These are phyloP conservation scores for Dolichopus griseipennis DNA, from an alignment of 2,888 invertebrate species.

Conservation along the genomic window DNA sequence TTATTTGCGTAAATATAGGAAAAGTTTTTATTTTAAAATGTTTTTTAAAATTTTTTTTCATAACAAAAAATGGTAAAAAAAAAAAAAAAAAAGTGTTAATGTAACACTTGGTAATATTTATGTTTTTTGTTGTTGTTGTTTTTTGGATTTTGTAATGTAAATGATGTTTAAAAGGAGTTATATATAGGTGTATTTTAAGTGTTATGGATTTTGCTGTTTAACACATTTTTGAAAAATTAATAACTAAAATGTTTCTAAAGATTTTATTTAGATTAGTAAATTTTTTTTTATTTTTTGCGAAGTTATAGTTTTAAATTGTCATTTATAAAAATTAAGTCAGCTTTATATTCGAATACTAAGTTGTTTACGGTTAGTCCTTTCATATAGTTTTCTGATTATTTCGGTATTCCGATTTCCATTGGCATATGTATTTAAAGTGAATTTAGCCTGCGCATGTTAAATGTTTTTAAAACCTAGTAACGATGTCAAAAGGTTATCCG, in stretches of 20 bases:
- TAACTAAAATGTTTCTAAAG: background rate
- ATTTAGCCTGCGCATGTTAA: no score
- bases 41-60: no score
- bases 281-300: background rate
- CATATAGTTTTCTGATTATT: no score
- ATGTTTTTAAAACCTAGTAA: no score
- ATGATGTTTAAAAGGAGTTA: background rate
- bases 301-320: background rate
- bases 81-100: background rate
- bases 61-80: background rate
- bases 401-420: no score
- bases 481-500: no score
- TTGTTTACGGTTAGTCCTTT: no score
- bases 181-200: background rate
- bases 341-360: no score
- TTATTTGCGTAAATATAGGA: background rate
- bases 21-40: background rate
- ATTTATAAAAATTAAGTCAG: no score
- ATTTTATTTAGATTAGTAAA: background rate
- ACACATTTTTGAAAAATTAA: background rate
- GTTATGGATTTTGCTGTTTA: background rate
- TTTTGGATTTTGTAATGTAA: conserved; percentile 2
- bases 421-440: no score
- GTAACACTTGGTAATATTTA: background rate
- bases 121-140: no score